Evolutionary conservation across 2,888 invertebrate species (phyloP), one percentile per base, ranked within the genome.

Genomic region (Lagria hirta): DNA sequence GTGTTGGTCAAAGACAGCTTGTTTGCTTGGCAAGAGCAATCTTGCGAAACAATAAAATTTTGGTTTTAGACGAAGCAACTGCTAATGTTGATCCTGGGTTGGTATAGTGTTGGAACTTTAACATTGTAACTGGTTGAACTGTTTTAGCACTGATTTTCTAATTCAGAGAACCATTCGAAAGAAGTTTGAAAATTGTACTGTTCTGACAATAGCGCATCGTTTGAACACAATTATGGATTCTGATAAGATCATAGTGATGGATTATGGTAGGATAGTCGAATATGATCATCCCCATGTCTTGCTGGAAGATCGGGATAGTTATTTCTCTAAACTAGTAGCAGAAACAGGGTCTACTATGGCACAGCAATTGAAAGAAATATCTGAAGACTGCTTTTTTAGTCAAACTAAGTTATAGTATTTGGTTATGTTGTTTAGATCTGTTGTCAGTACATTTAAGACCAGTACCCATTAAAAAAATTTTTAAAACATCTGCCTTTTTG

Each of bases 41-140:
- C 57, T 73, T 94, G 12, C 78, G 87, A 11, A 84, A 85, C 51
- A 91, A 90, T 69, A 82, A 81, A 52, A 84, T 94, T 49, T 75
- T 94, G 1, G 84, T 93, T 44, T 75, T 94, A 52, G 93, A 94
- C 64, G 94, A 94, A 70, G 93, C 93, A n/a, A 93, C 93, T 0
- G 92, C 93, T 1, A 93, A 92, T 65, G 90, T 93, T 4, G 92
- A 94, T 72, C 88, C 87, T 3, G 85, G 86, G 78, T 84, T 60
- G 76, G 79, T 73, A 16, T 8, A 24, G 6, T 38, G 21, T 14
- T 14, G 7, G 10, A 8, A 3, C 13, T 20, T 17, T 32, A 20
- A n/a, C 7, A 6, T 2, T 11, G 13, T 21, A 33, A 21, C 13
- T 24, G 24, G n/a, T n/a, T n/a, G n/a, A n/a, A n/a, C 6, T 10